These are phyloP conservation scores for Typhlichthys eigenmanni DNA, from an alignment of 2,797 vertebrate genomes.

Conservation along the genomic window DNA sequence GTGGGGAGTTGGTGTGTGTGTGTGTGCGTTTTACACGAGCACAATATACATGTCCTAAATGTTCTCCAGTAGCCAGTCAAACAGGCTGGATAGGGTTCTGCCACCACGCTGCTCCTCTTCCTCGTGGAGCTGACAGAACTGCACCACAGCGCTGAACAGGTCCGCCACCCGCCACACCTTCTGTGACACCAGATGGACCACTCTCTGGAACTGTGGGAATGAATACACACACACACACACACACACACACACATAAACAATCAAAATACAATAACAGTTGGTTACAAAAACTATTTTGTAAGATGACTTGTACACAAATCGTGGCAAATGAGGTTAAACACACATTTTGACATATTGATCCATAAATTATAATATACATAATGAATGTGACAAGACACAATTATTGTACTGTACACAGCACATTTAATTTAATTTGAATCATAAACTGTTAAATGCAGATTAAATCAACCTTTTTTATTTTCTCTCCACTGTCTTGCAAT, in stretches of 20 bases:
- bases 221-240: slow-evolving; percentile 8
- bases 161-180: slow-evolving; percentile 92
- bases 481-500: no score
- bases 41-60: slow-evolving; percentile 68
- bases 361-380: no score
- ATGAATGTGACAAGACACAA: no score
- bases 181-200: slow-evolving; percentile 86
- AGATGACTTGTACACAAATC: not conserved
- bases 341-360: no score
- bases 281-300: not conserved
- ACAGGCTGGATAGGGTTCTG: slow-evolving; percentile 80
- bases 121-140: slow-evolving; percentile 85
- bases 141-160: slow-evolving; percentile 87
- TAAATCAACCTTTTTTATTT: no score
- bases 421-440: no score
- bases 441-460: no score
- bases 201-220: slow-evolving; percentile 86
- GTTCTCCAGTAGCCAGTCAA: slow-evolving; percentile 92
- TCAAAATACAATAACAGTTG: no score
- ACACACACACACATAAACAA: slow-evolving; percentile 5
- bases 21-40: slow-evolving; percentile 9
- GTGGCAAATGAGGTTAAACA: no score
- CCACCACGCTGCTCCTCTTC: slow-evolving; percentile 69
- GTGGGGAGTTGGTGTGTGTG: slow-evolving; percentile 14
- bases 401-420: no score